Percentiles rank a stretch among this genome's conserved stretches.
Evolutionary conservation across 2,797 vertebrate species (phyloP).

Genomic region (Vireo griseus): DNA sequence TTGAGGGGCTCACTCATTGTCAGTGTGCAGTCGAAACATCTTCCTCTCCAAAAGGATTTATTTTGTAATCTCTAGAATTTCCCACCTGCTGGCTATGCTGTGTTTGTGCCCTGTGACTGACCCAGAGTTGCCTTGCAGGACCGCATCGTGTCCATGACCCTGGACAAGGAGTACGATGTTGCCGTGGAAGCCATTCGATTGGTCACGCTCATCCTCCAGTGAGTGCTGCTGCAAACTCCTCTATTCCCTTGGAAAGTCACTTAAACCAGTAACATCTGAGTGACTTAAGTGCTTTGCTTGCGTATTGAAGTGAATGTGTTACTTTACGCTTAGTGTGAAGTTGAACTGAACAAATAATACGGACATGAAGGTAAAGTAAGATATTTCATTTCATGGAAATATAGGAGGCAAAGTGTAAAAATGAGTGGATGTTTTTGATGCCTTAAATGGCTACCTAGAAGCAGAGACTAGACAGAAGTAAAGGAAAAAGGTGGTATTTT

Average conservation of each 20-base stretch:
- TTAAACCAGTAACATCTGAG: neutral
- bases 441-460: too few species aligned
- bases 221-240: conserved; percentile 68
- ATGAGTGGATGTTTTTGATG: neutral
- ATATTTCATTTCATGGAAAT: neutral
- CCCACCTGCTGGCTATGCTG: neutral
- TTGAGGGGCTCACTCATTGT: neutral
- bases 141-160: conserved; percentile 97
- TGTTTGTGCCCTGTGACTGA: neutral
- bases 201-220: conserved; percentile 98
- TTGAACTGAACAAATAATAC: neutral
- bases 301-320: neutral
- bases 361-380: neutral
- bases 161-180: conserved; percentile 98
- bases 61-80: neutral
- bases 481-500: too few species aligned
- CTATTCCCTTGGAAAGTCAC: neutral
- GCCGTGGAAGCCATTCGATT: conserved; percentile 97
- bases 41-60: neutral
- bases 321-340: neutral
- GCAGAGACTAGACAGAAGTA: too few species aligned
- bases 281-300: neutral
- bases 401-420: neutral
- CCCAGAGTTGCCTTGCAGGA: conserved; percentile 75
- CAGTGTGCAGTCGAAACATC: neutral